Evolutionary conservation across 2,888 invertebrate genomes (phyloP).

Genomic region (Aporophyla nigra): DNA sequence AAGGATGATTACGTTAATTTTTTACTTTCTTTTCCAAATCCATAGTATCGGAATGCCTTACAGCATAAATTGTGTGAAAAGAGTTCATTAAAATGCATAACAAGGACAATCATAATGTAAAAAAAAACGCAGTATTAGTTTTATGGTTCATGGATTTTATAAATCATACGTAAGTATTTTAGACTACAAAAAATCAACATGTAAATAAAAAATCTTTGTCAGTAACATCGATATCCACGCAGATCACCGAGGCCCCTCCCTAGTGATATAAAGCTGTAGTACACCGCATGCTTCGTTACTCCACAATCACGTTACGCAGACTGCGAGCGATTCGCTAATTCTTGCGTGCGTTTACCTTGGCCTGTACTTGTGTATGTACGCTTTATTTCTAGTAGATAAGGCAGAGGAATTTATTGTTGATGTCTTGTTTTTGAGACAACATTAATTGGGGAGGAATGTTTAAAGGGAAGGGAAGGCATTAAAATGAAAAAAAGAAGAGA

Average conservation of each 20-base stretch:
- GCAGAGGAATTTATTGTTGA: not conserved
- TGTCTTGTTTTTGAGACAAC: not conserved
- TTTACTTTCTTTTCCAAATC: not conserved
- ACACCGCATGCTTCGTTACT: conserved; percentile 76
- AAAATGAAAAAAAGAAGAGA: too few relatives aligned
- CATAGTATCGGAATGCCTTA: not conserved
- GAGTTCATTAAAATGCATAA: not conserved
- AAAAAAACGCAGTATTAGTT: not conserved
- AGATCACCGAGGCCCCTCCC: conserved; percentile 27
- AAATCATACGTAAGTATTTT: not conserved
- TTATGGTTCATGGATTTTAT: rapidly evolving
- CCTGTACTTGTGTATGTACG: conserved; percentile 45
- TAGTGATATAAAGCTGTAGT: conserved; percentile 63
- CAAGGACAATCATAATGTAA: too few relatives aligned
- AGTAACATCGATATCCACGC: conserved; percentile 36
- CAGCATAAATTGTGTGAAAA: not conserved
- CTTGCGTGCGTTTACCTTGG: conserved; percentile 66
- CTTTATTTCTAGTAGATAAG: conserved; percentile 19
- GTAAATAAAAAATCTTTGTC: not conserved
- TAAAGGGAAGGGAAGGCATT: too few relatives aligned
- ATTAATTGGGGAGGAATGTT: not conserved
- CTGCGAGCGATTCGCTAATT: conserved; percentile 65
- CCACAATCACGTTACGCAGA: conserved; percentile 71
- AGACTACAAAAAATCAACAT: not conserved
- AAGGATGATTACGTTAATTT: not conserved